These are phyloP conservation scores for Solea solea DNA, from an alignment of 2,113 vertebrate species.

Conservation along the genomic window DNA sequence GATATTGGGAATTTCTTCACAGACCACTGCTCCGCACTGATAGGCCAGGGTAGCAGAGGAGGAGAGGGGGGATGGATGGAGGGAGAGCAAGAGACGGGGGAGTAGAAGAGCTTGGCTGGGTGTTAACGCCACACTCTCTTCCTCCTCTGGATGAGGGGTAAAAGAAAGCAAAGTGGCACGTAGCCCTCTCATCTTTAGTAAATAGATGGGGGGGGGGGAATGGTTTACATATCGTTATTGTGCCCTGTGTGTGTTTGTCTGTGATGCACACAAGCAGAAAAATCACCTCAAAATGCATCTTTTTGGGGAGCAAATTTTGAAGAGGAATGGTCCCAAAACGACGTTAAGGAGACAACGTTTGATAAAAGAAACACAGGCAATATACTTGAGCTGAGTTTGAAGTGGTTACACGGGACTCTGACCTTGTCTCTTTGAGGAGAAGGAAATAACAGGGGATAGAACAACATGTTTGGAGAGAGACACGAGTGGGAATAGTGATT, in stretches of 20 bases:
- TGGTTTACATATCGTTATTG: conserved; percentile 43
- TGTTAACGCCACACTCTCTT: conserved; percentile 73
- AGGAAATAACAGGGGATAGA: conserved; percentile 63
- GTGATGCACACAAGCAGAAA: conserved; percentile 2
- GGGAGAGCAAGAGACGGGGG: conserved; percentile 14
- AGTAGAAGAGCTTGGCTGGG: conserved; percentile 55
- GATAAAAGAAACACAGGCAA: conserved; percentile 40
- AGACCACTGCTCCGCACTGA: conserved; percentile 82
- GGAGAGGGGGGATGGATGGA: conserved; percentile 37
- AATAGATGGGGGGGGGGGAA: conserved; percentile 41
- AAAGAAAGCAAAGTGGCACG: conserved; percentile 34
- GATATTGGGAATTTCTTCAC: conserved; percentile 88
- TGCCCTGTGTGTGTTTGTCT: background rate
- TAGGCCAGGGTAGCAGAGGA: conserved; percentile 75
- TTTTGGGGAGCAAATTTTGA: conserved; percentile 31
- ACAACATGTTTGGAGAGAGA: conserved; percentile 65
- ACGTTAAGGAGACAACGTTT: conserved; percentile 38
- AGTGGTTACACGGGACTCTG: conserved; percentile 66
- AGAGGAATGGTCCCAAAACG: conserved; percentile 8
- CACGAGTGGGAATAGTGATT: conserved; percentile 72
- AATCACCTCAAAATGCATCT: conserved; percentile 18
- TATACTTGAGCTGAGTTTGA: conserved; percentile 63
- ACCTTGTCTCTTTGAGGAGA: conserved; percentile 74
- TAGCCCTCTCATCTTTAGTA: conserved; percentile 51
- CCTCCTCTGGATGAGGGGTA: conserved; percentile 34